Evolutionary conservation across 2,888 invertebrate genomes (phyloP), one percentile per base, ranked within the genome.

Genomic region (Diaphora mendica): DNA sequence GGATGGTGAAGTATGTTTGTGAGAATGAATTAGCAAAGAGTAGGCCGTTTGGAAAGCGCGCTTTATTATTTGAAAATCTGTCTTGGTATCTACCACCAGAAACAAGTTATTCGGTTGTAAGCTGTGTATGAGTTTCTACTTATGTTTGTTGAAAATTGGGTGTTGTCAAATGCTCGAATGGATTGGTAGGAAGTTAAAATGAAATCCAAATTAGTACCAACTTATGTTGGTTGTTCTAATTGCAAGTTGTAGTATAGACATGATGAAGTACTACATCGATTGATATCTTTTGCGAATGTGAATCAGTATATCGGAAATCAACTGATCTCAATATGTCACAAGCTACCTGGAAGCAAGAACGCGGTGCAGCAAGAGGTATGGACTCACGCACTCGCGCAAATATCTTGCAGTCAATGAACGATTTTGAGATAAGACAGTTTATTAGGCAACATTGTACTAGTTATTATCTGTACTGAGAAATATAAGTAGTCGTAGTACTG

Each of bases 351-450:
- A 55, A 20, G 44, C 35, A 72, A 68, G 33, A 74, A 67, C 67
- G 62, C 39, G 66, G 64, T 33, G 35, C 64, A 55, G 55, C 74
- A 68, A 72, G 62, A 42, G 70, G 70, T 70, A 70, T 42, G 42
- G 35, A 26, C 26, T 26, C 33, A 23, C 23, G 23, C n/a, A 48
- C 26, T 68, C 3, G 17, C 33, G 51, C 33, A 35, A 35, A 35
- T 68, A 68, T 20, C 30, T 33, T 30, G 20, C 44, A 64, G 64
- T 64, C 64, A 64, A 44, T 70, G 39, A 44, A n/a, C 8, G 23
- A 33, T 42, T 20, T 67, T 55, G 26, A 64, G 44, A 70, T 64
- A 70, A 69, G 26, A 70, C 23, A 64, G 30, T 44, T 51, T 48
- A 48, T 48, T 48, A 48, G 48, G 17, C 44, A 44, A 44, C 23